Conservation (phyloP, 2,797 vertebrate species). For the Lagocephalus sceleratus region DNA sequence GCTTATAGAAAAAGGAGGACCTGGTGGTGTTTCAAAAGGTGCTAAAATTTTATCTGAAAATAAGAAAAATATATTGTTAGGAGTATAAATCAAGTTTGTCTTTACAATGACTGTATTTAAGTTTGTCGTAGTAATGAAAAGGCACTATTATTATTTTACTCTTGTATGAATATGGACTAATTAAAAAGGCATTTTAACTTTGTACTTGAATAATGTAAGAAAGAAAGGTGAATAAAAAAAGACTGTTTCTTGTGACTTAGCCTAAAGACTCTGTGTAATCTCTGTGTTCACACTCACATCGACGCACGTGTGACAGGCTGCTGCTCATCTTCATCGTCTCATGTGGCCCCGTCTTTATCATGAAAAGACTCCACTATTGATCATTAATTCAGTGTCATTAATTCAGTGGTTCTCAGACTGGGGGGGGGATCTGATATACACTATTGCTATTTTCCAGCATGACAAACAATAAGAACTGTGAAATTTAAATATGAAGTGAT, state of each 20-base stretch:
- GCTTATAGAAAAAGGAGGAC: constrained; percentile 76
- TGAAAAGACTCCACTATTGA: no score
- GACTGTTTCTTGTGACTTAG: constrained; percentile 88
- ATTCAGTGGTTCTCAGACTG: no score
- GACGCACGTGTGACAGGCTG: background rate
- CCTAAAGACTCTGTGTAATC: constrained; percentile 24
- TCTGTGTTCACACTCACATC: background rate
- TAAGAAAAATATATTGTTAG: constrained; percentile 92
- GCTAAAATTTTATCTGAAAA: constrained; percentile 96
- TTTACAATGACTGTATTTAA: constrained; percentile 99
- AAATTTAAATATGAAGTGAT: no score
- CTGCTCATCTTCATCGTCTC: no score
- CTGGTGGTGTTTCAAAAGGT: constrained; percentile 91
- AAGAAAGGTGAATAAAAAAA: constrained; percentile 76
- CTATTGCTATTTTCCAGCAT: no score
- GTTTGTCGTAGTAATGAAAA: constrained; percentile 90
- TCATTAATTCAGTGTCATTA: no score
- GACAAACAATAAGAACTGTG: no score
- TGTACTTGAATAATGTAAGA: constrained; percentile 95
- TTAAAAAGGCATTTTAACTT: constrained; percentile 99
- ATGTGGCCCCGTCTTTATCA: no score
- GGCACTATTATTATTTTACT: constrained; percentile 99
- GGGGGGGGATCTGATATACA: no score
- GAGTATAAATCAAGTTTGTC: constrained; percentile 92
- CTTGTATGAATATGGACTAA: constrained; percentile 91